A percentile compares a stretch with the other conserved stretches of the same genome.
These are phyloP conservation scores for Cosmia trapezina DNA, from an alignment of 2,888 invertebrate species.

Conservation along the genomic window DNA sequence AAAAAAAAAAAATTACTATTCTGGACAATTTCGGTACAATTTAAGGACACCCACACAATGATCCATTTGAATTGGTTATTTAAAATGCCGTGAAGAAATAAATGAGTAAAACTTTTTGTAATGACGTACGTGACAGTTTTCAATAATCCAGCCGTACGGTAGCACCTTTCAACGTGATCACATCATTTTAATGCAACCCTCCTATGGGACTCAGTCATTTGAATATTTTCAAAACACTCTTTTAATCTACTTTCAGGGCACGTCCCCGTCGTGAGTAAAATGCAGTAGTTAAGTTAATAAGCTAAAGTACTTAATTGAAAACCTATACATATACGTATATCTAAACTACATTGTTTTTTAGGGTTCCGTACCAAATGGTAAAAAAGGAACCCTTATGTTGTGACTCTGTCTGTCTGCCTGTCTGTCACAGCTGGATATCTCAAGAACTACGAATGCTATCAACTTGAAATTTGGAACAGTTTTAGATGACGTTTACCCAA, in stretches of 20 bases:
- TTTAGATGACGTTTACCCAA: no score
- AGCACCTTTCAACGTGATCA: slow-evolving; percentile 79
- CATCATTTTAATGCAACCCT: slow-evolving; percentile 82
- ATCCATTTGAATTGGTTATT: slow-evolving; percentile 51
- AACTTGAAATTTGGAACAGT: no score
- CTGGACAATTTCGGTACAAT: neutral
- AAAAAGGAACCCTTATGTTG: no score
- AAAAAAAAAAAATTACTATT: no score
- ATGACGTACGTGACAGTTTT: slow-evolving; percentile 82
- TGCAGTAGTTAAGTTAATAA: slow-evolving; percentile 1
- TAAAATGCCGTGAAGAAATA: slow-evolving; percentile 68
- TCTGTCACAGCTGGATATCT: no score
- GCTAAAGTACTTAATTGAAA: neutral
- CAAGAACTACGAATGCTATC: no score
- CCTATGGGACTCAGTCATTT: slow-evolving; percentile 76
- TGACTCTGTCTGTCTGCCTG: no score
- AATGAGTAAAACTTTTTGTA: slow-evolving; percentile 75
- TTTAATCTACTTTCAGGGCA: slow-evolving; percentile 19
- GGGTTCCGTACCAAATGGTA: no score
- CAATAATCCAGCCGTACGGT: slow-evolving; percentile 76
- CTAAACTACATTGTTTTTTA: no score
- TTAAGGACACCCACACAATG: slow-evolving; percentile 25
- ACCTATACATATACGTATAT: neutral
- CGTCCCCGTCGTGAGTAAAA: slow-evolving; percentile 27
- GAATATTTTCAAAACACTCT: slow-evolving; percentile 76